These are phyloP conservation scores for Gobiocypris rarus DNA, from an alignment of 2,113 vertebrate genomes.

Conservation along the genomic window DNA sequence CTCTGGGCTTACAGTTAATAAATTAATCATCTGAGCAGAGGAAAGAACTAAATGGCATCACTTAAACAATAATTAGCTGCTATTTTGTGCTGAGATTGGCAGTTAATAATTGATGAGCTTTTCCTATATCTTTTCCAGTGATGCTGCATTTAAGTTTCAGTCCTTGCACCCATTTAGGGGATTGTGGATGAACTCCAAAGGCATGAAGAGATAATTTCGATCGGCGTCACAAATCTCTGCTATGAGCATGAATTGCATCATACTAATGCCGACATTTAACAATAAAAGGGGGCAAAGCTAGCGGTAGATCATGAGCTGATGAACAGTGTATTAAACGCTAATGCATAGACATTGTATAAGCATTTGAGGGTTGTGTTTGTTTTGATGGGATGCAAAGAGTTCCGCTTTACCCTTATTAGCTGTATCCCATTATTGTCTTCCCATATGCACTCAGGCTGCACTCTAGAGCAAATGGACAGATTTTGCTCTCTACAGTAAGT, in stretches of 20 bases:
- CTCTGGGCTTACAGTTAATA: slow-evolving; percentile 65
- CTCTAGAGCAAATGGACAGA: slow-evolving; percentile 53
- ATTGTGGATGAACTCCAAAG: slow-evolving; percentile 49
- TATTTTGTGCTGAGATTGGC: slow-evolving; percentile 75
- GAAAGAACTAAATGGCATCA: slow-evolving; percentile 70
- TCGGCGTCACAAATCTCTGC: background rate
- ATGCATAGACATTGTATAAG: slow-evolving; percentile 40
- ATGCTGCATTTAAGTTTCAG: slow-evolving; percentile 52
- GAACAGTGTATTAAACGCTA: slow-evolving; percentile 38
- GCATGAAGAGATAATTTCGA: slow-evolving; percentile 26
- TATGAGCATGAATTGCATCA: no score
- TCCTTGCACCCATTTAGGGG: slow-evolving; percentile 49
- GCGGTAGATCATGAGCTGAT: slow-evolving; percentile 27
- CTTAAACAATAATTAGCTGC: slow-evolving; percentile 83
- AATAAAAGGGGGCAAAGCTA: background rate
- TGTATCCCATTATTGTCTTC: slow-evolving; percentile 32
- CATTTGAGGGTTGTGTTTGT: slow-evolving; percentile 49
- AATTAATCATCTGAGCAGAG: slow-evolving; percentile 69
- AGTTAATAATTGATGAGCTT: slow-evolving; percentile 80
- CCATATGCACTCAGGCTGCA: slow-evolving; percentile 44
- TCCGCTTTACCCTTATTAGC: slow-evolving; percentile 33
- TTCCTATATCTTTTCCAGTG: slow-evolving; percentile 53
- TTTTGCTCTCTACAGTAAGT: slow-evolving; percentile 35
- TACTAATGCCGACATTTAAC: background rate
- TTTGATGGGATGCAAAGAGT: slow-evolving; percentile 49